Percentiles rank a stretch among this genome's conserved stretches.
These are phyloP conservation scores for Drosophila kambysellisi DNA, from an alignment of 2,888 invertebrate genomes.

Conservation along the genomic window DNA sequence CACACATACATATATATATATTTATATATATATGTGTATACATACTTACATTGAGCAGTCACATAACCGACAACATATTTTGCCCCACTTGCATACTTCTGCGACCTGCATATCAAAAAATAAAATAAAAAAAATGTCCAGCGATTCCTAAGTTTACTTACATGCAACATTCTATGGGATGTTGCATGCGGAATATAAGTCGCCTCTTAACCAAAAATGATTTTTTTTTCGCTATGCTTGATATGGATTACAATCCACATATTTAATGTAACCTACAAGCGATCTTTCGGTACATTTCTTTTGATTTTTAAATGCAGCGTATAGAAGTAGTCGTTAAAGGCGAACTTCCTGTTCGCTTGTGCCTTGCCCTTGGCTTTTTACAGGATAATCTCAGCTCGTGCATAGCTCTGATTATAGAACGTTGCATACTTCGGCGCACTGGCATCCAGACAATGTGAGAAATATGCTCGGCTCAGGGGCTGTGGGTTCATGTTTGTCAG, in stretches of 20 bases:
- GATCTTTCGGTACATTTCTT: not conserved
- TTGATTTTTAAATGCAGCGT: slow-evolving; percentile 3
- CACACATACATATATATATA: not conserved
- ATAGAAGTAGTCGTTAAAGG: not conserved
- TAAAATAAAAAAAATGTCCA: slow-evolving; percentile 27
- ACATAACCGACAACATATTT: slow-evolving; percentile 56
- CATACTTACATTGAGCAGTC: slow-evolving; percentile 22
- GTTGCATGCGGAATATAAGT: not conserved
- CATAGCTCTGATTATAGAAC: slow-evolving; percentile 61
- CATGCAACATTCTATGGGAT: slow-evolving; percentile 4
- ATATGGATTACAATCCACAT: not conserved
- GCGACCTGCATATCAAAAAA: slow-evolving; percentile 50
- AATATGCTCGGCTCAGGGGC: slow-evolving; percentile 32
- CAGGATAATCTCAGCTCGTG: slow-evolving; percentile 49
- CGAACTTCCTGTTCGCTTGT: slow-evolving; percentile 11
- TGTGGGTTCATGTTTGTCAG: slow-evolving; percentile 12
- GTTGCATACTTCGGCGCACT: slow-evolving; percentile 59
- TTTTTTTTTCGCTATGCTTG: too few relatives aligned
- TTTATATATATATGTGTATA: not conserved
- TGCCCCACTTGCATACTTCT: slow-evolving; percentile 56
- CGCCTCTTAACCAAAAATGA: not conserved
- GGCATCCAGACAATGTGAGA: slow-evolving; percentile 65
- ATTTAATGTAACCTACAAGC: not conserved
- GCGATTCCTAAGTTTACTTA: not conserved
- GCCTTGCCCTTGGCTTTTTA: slow-evolving; percentile 7